phyloP scores from a whole-genome alignment of 1,140 invertebrate genomes.

The Brachionus sp. region DNA sequence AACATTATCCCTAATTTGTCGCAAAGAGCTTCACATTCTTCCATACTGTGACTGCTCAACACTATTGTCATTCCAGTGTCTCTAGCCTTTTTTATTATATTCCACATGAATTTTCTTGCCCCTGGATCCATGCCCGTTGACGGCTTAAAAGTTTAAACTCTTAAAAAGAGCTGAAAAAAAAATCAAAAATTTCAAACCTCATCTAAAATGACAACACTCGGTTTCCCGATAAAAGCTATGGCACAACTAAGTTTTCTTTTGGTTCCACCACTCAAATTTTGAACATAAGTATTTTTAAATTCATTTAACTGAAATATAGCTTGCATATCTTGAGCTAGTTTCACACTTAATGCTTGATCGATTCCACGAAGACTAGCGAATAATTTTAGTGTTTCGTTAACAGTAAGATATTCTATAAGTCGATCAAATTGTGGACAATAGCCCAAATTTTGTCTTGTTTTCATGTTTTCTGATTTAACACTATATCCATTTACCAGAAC shows the following conservation, averaged over 20 bases:
- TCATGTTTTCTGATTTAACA: constrained; percentile 57
- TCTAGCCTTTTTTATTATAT: constrained; percentile 32
- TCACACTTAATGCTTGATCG: constrained; percentile 51
- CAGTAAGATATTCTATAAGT: constrained; percentile 58
- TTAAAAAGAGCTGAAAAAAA: neutral
- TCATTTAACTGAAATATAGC: constrained; percentile 30
- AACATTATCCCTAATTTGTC: constrained; percentile 48
- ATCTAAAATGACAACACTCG: constrained; percentile 59
- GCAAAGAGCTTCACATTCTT: constrained; percentile 45
- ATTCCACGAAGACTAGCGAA: constrained; percentile 45
- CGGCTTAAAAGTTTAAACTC: neutral
- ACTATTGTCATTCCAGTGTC: constrained; percentile 40
- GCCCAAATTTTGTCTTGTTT: constrained; percentile 50
- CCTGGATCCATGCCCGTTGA: constrained; percentile 25
- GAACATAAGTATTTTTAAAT: constrained; percentile 30
- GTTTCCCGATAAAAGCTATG: constrained; percentile 71
- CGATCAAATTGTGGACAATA: constrained; percentile 64
- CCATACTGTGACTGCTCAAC: constrained; percentile 44
- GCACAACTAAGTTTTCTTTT: constrained; percentile 90
- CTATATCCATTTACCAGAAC: constrained; percentile 49
- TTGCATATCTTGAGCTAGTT: constrained; percentile 48
- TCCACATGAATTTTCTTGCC: constrained; percentile 42
- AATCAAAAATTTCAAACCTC: constrained; percentile 55
- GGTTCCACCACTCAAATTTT: constrained; percentile 67
- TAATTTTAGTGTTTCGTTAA: constrained; percentile 38